Evolutionary conservation across 92 coral and sea anemone genomes (phyloP).

Genomic region (Porites cylindrica): DNA sequence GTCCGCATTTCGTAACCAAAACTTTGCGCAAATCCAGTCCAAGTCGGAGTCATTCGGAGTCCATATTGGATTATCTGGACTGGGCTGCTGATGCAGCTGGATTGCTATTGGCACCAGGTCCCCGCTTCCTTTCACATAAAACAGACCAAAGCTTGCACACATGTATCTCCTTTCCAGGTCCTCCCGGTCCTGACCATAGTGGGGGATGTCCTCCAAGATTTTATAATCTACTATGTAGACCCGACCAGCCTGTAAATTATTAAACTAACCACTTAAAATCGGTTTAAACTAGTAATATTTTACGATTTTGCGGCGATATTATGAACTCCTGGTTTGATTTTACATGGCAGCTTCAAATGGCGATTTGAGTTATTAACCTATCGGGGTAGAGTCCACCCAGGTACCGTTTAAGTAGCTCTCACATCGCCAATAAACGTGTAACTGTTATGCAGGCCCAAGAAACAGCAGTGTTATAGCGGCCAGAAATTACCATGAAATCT

Average conservation of each 20-base stretch:
- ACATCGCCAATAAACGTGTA: too few species aligned
- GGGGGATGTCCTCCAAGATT: slow-evolving; percentile 65
- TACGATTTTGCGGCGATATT: not conserved
- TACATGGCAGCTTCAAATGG: too few species aligned
- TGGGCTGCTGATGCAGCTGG: slow-evolving; percentile 76
- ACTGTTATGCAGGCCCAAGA: too few species aligned
- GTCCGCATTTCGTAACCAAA: slow-evolving; percentile 84
- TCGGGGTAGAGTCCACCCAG: too few species aligned
- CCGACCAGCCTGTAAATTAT: slow-evolving; percentile 60
- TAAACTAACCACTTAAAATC: not conserved
- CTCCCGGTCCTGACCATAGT: slow-evolving; percentile 55
- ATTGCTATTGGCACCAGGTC: slow-evolving; percentile 91
- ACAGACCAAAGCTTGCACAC: slow-evolving; percentile 78
- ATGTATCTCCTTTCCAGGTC: slow-evolving; percentile 67
- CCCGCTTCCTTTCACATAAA: slow-evolving; percentile 72
- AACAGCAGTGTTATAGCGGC: too few species aligned
- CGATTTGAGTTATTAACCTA: too few species aligned
- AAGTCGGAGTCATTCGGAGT: slow-evolving; percentile 80
- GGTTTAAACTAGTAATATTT: not conserved
- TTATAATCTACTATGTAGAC: slow-evolving; percentile 69
- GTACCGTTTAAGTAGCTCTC: too few species aligned
- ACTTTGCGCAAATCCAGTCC: slow-evolving; percentile 83
- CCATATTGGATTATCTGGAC: slow-evolving; percentile 85
- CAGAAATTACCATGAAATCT: too few species aligned
- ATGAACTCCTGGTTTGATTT: too few species aligned